phyloP scores from a whole-genome alignment of 2,113 vertebrate species.

The Sylvia atricapilla region DNA sequence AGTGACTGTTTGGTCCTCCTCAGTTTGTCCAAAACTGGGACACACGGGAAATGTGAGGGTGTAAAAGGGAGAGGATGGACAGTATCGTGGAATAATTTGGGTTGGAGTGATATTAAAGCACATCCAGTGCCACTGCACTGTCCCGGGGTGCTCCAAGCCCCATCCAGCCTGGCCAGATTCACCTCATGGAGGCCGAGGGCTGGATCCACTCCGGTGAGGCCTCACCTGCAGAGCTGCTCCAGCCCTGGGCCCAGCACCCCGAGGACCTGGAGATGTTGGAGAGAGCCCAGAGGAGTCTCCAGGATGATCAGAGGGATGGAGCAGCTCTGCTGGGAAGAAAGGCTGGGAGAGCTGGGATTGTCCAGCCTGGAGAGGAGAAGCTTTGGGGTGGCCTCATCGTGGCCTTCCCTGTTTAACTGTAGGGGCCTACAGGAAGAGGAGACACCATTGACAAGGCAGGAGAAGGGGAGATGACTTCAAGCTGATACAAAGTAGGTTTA shows the following conservation, averaged over 20 bases:
- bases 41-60: fast-evolving
- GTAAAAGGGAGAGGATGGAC: not conserved
- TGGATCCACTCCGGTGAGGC: not conserved
- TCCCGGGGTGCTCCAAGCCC: not conserved
- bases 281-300: not conserved
- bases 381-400: fast-evolving
- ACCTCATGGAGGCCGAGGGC: not conserved
- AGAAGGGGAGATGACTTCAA: not conserved
- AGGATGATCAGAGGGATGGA: not conserved
- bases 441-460: not conserved
- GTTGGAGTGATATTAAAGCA: not conserved
- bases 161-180: fast-evolving
- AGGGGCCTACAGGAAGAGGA: not conserved
- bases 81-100: fast-evolving
- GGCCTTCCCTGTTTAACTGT: not conserved
- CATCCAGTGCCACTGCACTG: not conserved
- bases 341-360: not conserved
- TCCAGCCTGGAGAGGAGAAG: not conserved
- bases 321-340: not conserved
- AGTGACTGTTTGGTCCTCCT: not conserved
- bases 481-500: not conserved
- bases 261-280: fast-evolving
- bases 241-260: not conserved
- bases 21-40: too few relatives aligned
- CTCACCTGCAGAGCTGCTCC: not conserved